A percentile compares a stretch with the other conserved stretches of the same genome.
Conservation (phyloP, 2,888 invertebrate genomes). For the Athrips mouffetella region DNA sequence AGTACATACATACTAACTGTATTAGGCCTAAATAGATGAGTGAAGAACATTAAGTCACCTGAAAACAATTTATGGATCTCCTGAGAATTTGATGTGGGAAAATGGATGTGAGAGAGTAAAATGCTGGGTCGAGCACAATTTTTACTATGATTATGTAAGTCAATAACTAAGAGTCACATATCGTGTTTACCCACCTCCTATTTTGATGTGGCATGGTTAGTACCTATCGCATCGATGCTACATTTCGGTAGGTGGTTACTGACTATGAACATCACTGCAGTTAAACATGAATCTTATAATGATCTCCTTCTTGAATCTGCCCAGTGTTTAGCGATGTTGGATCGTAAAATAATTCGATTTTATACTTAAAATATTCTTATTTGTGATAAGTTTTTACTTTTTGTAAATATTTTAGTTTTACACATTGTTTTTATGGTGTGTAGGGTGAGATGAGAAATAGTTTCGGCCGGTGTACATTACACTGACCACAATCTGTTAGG, state of each 20-base stretch:
- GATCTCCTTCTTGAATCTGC: slow-evolving; percentile 76
- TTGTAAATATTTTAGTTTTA: slow-evolving; percentile 68
- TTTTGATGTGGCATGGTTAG: slow-evolving; percentile 37
- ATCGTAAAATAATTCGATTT: slow-evolving; percentile 59
- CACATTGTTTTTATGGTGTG: slow-evolving; percentile 42
- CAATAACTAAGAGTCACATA: slow-evolving; percentile 72
- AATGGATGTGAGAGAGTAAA: slow-evolving; percentile 41
- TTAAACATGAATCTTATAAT: slow-evolving; percentile 73
- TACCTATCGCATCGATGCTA: slow-evolving; percentile 42
- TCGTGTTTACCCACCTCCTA: slow-evolving; percentile 63
- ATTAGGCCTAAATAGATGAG: too few species aligned
- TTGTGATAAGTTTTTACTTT: slow-evolving; percentile 66
- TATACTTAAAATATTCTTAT: slow-evolving; percentile 52
- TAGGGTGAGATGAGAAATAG: slow-evolving; percentile 28
- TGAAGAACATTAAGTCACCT: too few species aligned
- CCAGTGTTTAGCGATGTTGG: slow-evolving; percentile 73
- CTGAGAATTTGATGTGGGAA: slow-evolving; percentile 42
- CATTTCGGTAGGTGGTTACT: too few species aligned
- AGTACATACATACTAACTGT: slow-evolving; percentile 51
- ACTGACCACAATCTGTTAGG: too few species aligned
- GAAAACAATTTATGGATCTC: slow-evolving; percentile 53
- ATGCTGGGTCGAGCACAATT: slow-evolving; percentile 72
- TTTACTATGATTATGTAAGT: slow-evolving; percentile 57
- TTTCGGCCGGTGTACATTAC: too few species aligned
- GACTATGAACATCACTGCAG: slow-evolving; percentile 28